Evolutionary conservation across 2,888 invertebrate genomes (phyloP).

Genomic region (Steromphala cineraria): DNA sequence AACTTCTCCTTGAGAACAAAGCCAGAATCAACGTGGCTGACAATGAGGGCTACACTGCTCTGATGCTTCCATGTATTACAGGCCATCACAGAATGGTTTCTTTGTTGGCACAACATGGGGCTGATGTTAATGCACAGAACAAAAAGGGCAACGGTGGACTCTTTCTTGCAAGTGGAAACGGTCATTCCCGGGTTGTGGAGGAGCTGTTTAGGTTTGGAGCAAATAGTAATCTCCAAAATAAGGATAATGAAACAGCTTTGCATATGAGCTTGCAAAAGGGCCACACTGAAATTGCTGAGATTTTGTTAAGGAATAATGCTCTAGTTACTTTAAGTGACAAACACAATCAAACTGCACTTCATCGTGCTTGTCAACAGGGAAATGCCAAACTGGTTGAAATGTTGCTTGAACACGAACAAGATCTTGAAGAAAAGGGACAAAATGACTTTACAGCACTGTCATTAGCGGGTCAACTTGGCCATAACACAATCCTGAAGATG

Average conservation of each 20-base stretch:
- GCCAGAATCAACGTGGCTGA: constrained; percentile 57
- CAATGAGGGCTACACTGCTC: too few relatives aligned
- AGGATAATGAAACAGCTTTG: constrained; percentile 41
- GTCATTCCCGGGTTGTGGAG: constrained; percentile 47
- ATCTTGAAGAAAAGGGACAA: constrained; percentile 52
- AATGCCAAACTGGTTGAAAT: constrained; percentile 27
- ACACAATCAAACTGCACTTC: too few relatives aligned
- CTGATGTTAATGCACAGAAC: constrained; percentile 51
- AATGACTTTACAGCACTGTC: constrained; percentile 51
- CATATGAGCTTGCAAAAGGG: background rate
- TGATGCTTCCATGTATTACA: too few relatives aligned
- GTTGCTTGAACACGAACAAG: constrained; percentile 48
- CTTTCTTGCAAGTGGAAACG: constrained; percentile 54
- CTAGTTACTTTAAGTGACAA: too few relatives aligned
- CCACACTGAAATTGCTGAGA: too few relatives aligned
- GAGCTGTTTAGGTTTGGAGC: constrained; percentile 50
- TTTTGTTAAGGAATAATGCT: too few relatives aligned
- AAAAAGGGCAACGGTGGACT: constrained; percentile 50
- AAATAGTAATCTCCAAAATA: constrained; percentile 47
- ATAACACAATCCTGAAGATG: too few relatives aligned
- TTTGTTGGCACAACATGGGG: constrained; percentile 55
- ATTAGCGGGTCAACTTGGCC: too few relatives aligned
- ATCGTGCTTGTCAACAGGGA: constrained; percentile 19
- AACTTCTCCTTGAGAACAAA: constrained; percentile 57
- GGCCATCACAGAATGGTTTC: constrained; percentile 36